Percentiles rank a stretch among this genome's conserved stretches.
These are phyloP conservation scores for Allophyes oxyacanthae DNA, from an alignment of 2,888 invertebrate species.

Conservation along the genomic window DNA sequence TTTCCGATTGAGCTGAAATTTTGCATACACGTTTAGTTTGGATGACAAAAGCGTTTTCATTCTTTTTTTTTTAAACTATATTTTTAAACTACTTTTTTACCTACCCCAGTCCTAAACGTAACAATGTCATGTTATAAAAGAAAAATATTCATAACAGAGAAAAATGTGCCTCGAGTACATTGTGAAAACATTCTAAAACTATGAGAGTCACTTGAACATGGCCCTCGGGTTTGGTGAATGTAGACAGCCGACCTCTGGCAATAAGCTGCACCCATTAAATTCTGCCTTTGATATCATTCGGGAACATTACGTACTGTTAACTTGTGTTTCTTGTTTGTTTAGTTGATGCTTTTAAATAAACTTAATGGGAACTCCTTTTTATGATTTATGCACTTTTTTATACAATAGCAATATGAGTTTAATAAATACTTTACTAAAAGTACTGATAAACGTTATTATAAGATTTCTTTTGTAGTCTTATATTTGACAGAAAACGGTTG, in stretches of 20 bases:
- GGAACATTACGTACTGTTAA: slow-evolving; percentile 44
- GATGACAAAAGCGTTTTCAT: too few species aligned
- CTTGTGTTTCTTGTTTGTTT: slow-evolving; percentile 39
- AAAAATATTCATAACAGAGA: slow-evolving; percentile 1
- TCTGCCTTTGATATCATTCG: slow-evolving; percentile 46
- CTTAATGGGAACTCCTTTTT: slow-evolving; percentile 22
- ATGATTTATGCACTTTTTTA: slow-evolving; percentile 4
- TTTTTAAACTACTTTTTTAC: too few species aligned
- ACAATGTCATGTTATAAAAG: slow-evolving; percentile 2
- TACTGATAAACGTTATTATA: too few species aligned
- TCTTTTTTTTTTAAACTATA: too few species aligned
- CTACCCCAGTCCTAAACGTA: not conserved
- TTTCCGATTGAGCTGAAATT: too few species aligned
- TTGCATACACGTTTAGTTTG: too few species aligned
- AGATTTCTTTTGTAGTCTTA: too few species aligned
- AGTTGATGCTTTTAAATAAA: slow-evolving; percentile 33
- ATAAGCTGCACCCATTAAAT: slow-evolving; percentile 47
- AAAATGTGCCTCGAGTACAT: slow-evolving; percentile 24
- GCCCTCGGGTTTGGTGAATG: slow-evolving; percentile 41
- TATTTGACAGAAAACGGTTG: too few species aligned
- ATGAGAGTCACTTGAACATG: slow-evolving; percentile 49
- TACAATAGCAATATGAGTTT: too few species aligned
- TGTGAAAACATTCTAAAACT: slow-evolving; percentile 41
- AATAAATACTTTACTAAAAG: too few species aligned
- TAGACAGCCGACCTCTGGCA: slow-evolving; percentile 37